These are phyloP conservation scores for Calameuta pallipes DNA, from an alignment of 2,888 invertebrate genomes.

Conservation along the genomic window DNA sequence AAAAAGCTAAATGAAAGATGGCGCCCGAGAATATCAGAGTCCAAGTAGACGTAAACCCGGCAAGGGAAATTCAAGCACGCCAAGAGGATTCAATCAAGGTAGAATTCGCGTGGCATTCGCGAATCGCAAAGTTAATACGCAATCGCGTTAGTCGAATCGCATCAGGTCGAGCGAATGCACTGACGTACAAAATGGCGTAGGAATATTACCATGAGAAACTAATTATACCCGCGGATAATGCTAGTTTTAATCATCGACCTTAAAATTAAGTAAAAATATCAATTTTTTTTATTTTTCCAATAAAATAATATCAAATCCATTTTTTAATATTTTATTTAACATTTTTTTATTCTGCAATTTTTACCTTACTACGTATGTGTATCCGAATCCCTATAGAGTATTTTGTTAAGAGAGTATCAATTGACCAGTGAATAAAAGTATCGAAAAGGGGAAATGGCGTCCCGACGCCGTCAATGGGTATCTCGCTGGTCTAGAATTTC, in stretches of 20 bases:
- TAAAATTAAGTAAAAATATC: background rate
- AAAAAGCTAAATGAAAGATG: background rate
- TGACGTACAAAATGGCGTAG: background rate
- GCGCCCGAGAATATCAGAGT: background rate
- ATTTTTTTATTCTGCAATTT: background rate
- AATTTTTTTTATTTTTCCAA: background rate
- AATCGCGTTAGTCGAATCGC: slow-evolving; percentile 57
- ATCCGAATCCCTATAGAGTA: background rate
- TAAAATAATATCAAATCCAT: background rate
- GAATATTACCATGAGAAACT: slow-evolving; percentile 49
- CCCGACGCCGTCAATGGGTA: background rate
- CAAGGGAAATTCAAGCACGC: background rate
- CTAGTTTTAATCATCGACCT: slow-evolving; percentile 4
- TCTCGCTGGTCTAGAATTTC: background rate
- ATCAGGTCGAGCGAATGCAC: slow-evolving; percentile 46
- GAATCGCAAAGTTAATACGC: slow-evolving; percentile 52
- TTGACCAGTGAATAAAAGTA: background rate
- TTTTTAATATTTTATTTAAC: background rate
- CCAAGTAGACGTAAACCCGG: background rate
- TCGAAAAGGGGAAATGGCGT: background rate
- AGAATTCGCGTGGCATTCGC: slow-evolving; percentile 17
- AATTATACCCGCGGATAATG: slow-evolving; percentile 40
- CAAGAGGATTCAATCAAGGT: slow-evolving; percentile 10
- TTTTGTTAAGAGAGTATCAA: background rate
- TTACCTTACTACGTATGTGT: background rate